A percentile compares a stretch with the other conserved stretches of the same genome.
Conservation (phyloP, 2,888 invertebrate genomes). For the Gonocerus acuteangulatus region DNA sequence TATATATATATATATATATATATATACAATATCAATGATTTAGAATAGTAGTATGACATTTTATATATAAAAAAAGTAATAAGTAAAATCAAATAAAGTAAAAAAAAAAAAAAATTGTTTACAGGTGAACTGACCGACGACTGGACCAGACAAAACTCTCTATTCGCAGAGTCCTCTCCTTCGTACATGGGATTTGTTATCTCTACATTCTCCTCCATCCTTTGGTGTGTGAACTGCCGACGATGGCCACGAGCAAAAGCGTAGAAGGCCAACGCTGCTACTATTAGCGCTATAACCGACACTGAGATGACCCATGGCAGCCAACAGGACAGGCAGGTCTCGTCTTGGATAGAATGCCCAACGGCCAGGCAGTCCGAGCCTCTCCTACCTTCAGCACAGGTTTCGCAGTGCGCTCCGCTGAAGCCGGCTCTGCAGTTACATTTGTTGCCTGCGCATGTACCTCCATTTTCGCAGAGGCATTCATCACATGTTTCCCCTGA, state of each 20-base stretch:
- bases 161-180: conserved; percentile 45
- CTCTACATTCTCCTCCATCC: conserved; percentile 76
- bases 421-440: conserved; percentile 3
- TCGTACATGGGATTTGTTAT: conserved; percentile 81
- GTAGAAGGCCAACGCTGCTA: conserved; percentile 1
- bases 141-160: conserved; percentile 13
- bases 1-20: no score
- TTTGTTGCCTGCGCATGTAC: background rate
- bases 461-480: conserved; percentile 8
- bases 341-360: background rate
- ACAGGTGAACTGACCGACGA: background rate
- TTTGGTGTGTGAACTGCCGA: conserved; percentile 63
- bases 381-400: background rate
- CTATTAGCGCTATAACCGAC: background rate
- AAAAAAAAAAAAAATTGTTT: no score
- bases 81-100: no score
- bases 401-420: background rate
- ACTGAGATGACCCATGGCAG: background rate
- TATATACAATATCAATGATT: no score
- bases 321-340: background rate
- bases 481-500: conserved; percentile 6
- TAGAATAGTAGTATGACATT: no score
- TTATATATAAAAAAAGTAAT: no score
- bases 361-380: background rate
- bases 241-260: conserved; percentile 38